Evolutionary conservation across 2,797 vertebrate species (phyloP), one percentile per base, ranked within the genome.

Genomic region (Oreochromis mossambicus): DNA sequence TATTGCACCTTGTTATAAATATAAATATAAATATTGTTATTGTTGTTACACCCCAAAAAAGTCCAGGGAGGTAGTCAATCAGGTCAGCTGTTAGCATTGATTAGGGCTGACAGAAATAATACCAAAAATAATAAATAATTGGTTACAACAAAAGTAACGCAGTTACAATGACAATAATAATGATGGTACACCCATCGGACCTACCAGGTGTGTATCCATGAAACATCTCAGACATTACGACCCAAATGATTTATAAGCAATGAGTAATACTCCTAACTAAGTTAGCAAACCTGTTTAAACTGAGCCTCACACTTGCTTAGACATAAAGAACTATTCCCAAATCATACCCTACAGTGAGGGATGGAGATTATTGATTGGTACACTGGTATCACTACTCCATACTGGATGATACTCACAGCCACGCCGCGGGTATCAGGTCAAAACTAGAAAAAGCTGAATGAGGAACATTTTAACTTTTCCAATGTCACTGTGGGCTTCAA

Each of bases 231-330:
- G 63, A 36, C 8, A 6, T 61, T 61, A 19, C 5, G 3, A 9
- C 21, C 36, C 12, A 68, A 41, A 9, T 6, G 1, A 68, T 21
- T 68, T 9, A n/a, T 41, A 24, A 68, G 38, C 36, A 26, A 1
- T 10, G 3, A 70, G 63, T 7, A 7, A 70, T 4, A 13, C 14
- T 10, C 12, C 36, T 3, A 0, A 61, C 32, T 63, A 1, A 66
- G 19, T 38, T 21, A 24, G 2, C 56, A 1, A 32, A 1, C 58
- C 32, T 36, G 17, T n/a, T 63, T 63, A 63, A 3, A n/a, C 58
- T 13, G 32, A 66, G 61, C 34, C 34, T 41, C 12, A 38, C 36
- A 14, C 1, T 0, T 8, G 34, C 61, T 41, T 41, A 21, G 0
- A 21, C 61, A 21, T 5, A 41, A 66, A 66, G n/a, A 66, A 66